These are phyloP conservation scores for Capreolus pygargus DNA, from an alignment of 2,113 vertebrate species.

Conservation along the genomic window DNA sequence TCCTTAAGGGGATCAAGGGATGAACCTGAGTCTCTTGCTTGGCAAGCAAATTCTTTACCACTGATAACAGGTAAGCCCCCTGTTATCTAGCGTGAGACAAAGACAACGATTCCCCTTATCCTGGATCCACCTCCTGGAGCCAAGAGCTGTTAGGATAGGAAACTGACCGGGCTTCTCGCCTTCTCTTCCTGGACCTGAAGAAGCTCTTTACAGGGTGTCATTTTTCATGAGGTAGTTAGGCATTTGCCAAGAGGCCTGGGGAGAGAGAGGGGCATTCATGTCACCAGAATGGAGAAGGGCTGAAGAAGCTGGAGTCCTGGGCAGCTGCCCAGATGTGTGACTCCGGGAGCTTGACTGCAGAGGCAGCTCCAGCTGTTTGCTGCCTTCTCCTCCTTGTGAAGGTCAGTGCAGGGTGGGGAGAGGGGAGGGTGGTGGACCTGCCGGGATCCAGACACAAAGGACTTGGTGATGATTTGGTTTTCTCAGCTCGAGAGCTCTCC, in stretches of 20 bases:
- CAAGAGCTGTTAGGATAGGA: not conserved
- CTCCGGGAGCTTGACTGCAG: not conserved
- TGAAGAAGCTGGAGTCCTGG: not conserved
- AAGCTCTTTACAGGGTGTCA: not conserved
- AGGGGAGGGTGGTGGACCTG: too few relatives aligned
- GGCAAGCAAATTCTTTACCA: not conserved
- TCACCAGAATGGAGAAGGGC: not conserved
- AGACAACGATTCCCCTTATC: not conserved
- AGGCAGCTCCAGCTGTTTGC: not conserved
- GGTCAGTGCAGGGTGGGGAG: not conserved
- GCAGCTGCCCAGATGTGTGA: not conserved
- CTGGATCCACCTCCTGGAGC: not conserved
- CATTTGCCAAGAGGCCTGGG: not conserved
- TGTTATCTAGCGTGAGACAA: not conserved
- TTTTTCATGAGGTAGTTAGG: not conserved
- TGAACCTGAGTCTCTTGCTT: not conserved
- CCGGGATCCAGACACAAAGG: not conserved
- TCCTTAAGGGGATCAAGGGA: not conserved
- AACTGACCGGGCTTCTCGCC: not conserved
- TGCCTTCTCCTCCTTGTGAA: not conserved
- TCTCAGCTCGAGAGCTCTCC: not conserved
- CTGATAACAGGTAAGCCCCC: not conserved
- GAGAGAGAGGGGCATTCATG: not conserved
- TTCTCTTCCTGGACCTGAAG: not conserved
- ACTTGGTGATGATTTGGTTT: fast-evolving